Evolutionary conservation across 1,140 invertebrate genomes (phyloP).

Genomic region (Mya arenaria): DNA sequence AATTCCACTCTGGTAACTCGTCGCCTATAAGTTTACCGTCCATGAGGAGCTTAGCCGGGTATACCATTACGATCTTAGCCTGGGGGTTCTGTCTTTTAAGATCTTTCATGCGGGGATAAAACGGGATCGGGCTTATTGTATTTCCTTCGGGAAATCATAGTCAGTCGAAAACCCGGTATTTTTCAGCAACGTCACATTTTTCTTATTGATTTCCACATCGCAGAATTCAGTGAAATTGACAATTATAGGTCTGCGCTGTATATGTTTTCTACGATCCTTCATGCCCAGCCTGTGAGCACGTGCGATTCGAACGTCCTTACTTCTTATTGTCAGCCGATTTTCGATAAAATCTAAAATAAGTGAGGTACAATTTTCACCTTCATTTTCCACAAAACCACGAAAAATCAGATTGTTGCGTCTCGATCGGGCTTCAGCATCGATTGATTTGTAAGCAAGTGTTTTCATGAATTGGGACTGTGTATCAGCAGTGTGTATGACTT

Average conservation of each 20-base stretch:
- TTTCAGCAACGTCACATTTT: conserved; percentile 2
- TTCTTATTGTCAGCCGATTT: neutral
- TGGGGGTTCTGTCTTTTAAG: too few relatives aligned
- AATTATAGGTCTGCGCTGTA: conserved; percentile 24
- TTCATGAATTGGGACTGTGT: conserved; percentile 5
- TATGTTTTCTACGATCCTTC: neutral
- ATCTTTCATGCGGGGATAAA: too few relatives aligned
- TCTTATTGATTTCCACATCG: conserved; percentile 3
- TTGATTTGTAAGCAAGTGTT: conserved; percentile 33
- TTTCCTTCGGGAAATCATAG: conserved; percentile 30
- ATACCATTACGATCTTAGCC: too few relatives aligned
- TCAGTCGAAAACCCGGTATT: conserved; percentile 10
- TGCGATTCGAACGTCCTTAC: conserved; percentile 7
- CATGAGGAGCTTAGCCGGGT: too few relatives aligned
- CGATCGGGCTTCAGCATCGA: conserved; percentile 27
- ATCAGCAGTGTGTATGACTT: conserved; percentile 24
- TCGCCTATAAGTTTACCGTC: too few relatives aligned
- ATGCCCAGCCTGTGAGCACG: conserved; percentile 27
- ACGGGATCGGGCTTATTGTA: conserved; percentile 21
- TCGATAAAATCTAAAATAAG: conserved; percentile 13
- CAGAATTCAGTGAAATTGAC: conserved; percentile 24
- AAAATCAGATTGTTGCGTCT: conserved; percentile 47
- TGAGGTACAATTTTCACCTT: conserved; percentile 12
- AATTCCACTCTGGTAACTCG: too few relatives aligned
- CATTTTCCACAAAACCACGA: conserved; percentile 31